Evolutionary conservation across 2,797 vertebrate species (phyloP), one percentile per base, ranked within the genome.

Genomic region (Takifugu rubripes): DNA sequence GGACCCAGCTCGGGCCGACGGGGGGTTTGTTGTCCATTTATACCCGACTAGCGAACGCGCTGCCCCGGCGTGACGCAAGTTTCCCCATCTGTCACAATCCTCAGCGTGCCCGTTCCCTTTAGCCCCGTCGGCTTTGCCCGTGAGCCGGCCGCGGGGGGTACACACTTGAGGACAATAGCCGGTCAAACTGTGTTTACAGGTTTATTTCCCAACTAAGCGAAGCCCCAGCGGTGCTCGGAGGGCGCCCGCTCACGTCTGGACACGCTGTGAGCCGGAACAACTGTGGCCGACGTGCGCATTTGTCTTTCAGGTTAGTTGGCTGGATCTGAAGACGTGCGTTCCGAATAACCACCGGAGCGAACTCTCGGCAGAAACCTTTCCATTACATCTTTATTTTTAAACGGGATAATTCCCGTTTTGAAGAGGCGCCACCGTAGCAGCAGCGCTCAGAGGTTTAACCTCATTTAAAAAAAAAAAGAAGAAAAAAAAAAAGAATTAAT

Each of bases 61-160:
- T 86, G 77, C 74, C 74, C 69, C 79, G 83, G 70, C 84, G 77
- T 89, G 86, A 89, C 88, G 88, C 84, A 87, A 87, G 85, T 88
- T 86, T 78, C 81, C 75, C 85, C 82, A 81, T 89, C 83, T 87
- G 87, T 85, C 84, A 89, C 78, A 81, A 83, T 88, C 85, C 74
- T 68, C 82, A 74, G 15, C 66, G 74, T 52, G 81, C 79, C 77
- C 70, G 70, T 66, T 70, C 72, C 78, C 59, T 79, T 83, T 65
- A 63, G 58, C 46, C 75, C 66, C 61, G 68, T 67, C 61, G 60
- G 68, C 66, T 76, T 66, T 68, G 61, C 43, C 66, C 64, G 27
- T 21, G 73, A 68, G 66, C 53, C 50, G 45, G 59, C 17, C 60
- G 27, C 14, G 43, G n/a, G 54, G 67, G 69, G 58, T 43, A 24